phyloP scores from a whole-genome alignment of 1,140 invertebrate genomes.

The Fragariocoptes setiger region DNA sequence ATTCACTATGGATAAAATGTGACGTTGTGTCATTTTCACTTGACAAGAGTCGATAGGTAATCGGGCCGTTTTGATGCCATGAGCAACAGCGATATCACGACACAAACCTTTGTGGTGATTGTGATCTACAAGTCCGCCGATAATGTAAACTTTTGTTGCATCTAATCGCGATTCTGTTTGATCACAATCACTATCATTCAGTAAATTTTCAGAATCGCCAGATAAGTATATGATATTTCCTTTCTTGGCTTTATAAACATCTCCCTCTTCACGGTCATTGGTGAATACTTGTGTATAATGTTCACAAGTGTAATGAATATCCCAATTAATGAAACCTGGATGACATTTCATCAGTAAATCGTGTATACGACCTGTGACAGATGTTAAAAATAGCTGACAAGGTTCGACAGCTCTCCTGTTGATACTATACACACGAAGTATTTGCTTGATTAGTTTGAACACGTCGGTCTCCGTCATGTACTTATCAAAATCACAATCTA shows the following conservation, averaged over 20 bases:
- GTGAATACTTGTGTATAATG: slow-evolving; percentile 7
- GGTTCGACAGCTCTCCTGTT: slow-evolving; percentile 49
- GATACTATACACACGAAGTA: slow-evolving; percentile 60
- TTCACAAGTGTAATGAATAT: slow-evolving; percentile 25
- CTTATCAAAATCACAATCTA: slow-evolving; percentile 7
- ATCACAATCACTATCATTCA: slow-evolving; percentile 22
- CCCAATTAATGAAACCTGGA: slow-evolving; percentile 70
- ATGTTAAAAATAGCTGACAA: slow-evolving; percentile 53
- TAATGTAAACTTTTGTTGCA: slow-evolving; percentile 35
- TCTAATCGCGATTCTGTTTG: slow-evolving; percentile 37
- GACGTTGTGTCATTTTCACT: slow-evolving; percentile 64
- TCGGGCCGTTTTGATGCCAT: slow-evolving; percentile 43
- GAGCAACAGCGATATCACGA: slow-evolving; percentile 38
- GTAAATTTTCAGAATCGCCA: slow-evolving; percentile 66
- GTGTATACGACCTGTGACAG: slow-evolving; percentile 35
- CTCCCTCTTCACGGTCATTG: slow-evolving; percentile 16
- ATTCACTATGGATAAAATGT: slow-evolving; percentile 67
- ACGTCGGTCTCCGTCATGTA: slow-evolving; percentile 24
- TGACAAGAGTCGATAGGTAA: slow-evolving; percentile 65
- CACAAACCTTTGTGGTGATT: slow-evolving; percentile 75
- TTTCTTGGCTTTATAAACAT: slow-evolving; percentile 31
- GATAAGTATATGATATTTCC: slow-evolving; percentile 59
- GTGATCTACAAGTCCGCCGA: slow-evolving; percentile 88
- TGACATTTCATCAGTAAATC: slow-evolving; percentile 26
- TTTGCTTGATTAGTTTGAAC: slow-evolving; percentile 63